Conservation (phyloP, 2,113 vertebrate species). For the Melanerpes aurifrons region DNA sequence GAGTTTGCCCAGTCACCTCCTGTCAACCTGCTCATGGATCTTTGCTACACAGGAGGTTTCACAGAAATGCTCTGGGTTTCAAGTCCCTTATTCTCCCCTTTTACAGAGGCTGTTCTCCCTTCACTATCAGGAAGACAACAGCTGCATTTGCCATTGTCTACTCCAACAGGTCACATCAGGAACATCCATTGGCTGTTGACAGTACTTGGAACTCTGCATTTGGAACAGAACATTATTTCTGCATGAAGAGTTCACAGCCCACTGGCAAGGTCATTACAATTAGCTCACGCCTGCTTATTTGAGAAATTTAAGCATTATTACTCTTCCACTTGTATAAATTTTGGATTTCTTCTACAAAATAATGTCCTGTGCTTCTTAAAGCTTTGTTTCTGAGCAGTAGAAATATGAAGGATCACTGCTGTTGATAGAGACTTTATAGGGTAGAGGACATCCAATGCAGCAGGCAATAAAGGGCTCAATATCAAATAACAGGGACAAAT, state of each 20-base stretch:
- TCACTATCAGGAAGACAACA: neutral
- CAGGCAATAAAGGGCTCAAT: neutral
- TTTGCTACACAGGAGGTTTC: neutral
- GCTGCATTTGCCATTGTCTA: neutral
- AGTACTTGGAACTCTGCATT: neutral
- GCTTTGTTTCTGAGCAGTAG: neutral
- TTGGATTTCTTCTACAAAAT: neutral
- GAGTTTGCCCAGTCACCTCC: neutral
- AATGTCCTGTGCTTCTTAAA: neutral
- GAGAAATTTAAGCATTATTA: slow-evolving; percentile 4
- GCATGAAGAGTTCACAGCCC: slow-evolving; percentile 25
- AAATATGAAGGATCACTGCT: neutral
- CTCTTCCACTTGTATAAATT: neutral
- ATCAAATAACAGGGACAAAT: slow-evolving; percentile 15
- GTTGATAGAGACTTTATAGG: neutral
- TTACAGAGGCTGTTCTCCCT: neutral
- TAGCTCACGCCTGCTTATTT: neutral
- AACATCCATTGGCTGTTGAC: slow-evolving; percentile 35
- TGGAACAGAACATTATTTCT: slow-evolving; percentile 25
- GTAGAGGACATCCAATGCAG: neutral
- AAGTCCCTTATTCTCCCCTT: neutral
- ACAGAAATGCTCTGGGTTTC: neutral
- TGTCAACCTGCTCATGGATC: neutral
- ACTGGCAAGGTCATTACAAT: slow-evolving; percentile 52
- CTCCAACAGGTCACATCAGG: neutral